These are phyloP conservation scores for Odontomachus brunneus DNA, from an alignment of 1,140 invertebrate genomes.

Conservation along the genomic window DNA sequence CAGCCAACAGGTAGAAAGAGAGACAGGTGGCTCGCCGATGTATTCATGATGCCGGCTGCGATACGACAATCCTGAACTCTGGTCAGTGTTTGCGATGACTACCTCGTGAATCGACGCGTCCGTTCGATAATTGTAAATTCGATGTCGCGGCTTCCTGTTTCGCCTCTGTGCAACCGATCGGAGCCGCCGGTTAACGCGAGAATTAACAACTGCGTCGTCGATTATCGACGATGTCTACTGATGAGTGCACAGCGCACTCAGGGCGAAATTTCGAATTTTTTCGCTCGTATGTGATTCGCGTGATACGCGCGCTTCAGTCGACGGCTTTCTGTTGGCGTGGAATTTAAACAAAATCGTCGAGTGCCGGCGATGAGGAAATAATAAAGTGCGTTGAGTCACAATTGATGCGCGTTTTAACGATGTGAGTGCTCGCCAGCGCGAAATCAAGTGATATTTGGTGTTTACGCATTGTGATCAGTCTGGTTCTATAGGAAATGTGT, in stretches of 20 bases:
- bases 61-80: slow-evolving; percentile 75
- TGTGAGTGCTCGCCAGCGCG: not conserved
- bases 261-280: not conserved
- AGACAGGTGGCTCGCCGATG: slow-evolving; percentile 78
- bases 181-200: not conserved
- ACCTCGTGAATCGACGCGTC: slow-evolving; percentile 63
- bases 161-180: not conserved
- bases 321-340: not conserved
- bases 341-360: slow-evolving; percentile 18
- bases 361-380: not conserved
- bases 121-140: slow-evolving; percentile 35
- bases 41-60: slow-evolving; percentile 77
- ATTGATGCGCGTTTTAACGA: not conserved
- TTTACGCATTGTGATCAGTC: no score
- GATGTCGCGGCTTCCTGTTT: not conserved
- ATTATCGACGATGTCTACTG: not conserved
- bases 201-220: not conserved
- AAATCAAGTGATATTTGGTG: no score
- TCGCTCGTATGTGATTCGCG: not conserved
- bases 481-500: no score
- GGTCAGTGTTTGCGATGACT: slow-evolving; percentile 78
- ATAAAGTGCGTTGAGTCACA: not conserved
- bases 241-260: not conserved
- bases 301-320: not conserved
- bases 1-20: slow-evolving; percentile 79